Conservation (phyloP, 2,888 invertebrate genomes). For the Salticus scenicus region DNA sequence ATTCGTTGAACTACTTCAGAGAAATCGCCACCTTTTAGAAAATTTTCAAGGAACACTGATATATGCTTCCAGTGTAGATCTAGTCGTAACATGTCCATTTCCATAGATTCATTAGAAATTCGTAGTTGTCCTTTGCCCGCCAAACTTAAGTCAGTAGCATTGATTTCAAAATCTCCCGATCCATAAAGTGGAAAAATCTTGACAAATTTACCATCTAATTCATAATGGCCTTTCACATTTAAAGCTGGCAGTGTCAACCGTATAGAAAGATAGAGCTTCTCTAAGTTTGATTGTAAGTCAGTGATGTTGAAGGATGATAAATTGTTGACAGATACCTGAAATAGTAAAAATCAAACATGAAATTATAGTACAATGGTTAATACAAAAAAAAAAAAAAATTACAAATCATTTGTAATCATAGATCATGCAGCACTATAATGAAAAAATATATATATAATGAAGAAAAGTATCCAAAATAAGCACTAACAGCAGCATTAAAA, state of each 20-base stretch:
- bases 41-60: slow-evolving; percentile 51
- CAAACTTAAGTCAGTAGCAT: slow-evolving; percentile 41
- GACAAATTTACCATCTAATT: slow-evolving; percentile 47
- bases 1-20: slow-evolving; percentile 48
- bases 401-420: too few species aligned
- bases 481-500: too few species aligned
- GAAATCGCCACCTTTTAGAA: slow-evolving; percentile 56
- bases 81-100: slow-evolving; percentile 45
- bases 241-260: slow-evolving; percentile 50
- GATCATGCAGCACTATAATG: too few species aligned
- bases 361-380: too few species aligned
- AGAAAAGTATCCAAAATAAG: too few species aligned
- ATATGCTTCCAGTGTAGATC: slow-evolving; percentile 46
- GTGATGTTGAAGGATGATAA: slow-evolving; percentile 55
- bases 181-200: slow-evolving; percentile 64
- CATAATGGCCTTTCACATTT: slow-evolving; percentile 43
- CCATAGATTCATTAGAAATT: slow-evolving; percentile 24
- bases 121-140: slow-evolving; percentile 48
- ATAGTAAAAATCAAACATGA: slow-evolving; percentile 5
- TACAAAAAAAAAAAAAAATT: too few species aligned
- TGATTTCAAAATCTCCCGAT: slow-evolving; percentile 44
- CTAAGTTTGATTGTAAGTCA: slow-evolving; percentile 45
- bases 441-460: too few species aligned
- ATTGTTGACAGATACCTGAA: slow-evolving; percentile 38
- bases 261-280: slow-evolving; percentile 46